phyloP scores from a whole-genome alignment of 2,888 invertebrate species.

The Nephrocerus scutellatus region DNA sequence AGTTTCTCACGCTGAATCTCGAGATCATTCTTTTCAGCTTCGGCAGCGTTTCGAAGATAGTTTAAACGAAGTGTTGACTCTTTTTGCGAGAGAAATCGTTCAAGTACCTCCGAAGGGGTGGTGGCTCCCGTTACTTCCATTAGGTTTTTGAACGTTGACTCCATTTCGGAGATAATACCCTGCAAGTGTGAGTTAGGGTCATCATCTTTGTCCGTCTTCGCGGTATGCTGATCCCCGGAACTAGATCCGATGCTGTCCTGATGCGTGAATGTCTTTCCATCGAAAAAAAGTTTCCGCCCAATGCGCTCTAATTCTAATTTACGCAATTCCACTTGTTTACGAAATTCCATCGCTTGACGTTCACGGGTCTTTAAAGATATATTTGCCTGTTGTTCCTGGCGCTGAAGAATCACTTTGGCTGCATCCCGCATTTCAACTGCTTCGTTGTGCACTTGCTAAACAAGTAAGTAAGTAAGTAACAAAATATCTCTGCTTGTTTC shows the following conservation, averaged over 20 bases:
- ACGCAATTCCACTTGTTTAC: constrained; percentile 63
- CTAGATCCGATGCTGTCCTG: constrained; percentile 55
- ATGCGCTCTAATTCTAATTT: constrained; percentile 67
- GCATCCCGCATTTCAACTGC: constrained; percentile 64
- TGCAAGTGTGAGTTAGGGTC: constrained; percentile 40
- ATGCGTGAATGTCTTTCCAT: constrained; percentile 51
- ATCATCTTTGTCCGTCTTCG: constrained; percentile 42
- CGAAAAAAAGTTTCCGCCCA: constrained; percentile 69
- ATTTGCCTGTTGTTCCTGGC: constrained; percentile 64
- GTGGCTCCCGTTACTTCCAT: constrained; percentile 74
- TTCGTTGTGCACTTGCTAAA: constrained; percentile 62
- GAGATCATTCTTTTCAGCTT: constrained; percentile 64
- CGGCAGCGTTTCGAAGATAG: constrained; percentile 63
- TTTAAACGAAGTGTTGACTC: constrained; percentile 65
- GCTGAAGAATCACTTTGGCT: constrained; percentile 60
- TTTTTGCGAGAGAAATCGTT: constrained; percentile 65
- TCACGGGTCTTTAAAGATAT: constrained; percentile 61
- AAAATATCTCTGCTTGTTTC: not conserved
- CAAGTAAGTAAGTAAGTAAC: not conserved
- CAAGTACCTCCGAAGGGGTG: constrained; percentile 65
- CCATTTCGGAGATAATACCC: constrained; percentile 48
- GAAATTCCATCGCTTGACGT: constrained; percentile 56
- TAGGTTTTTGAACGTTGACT: constrained; percentile 63
- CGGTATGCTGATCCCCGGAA: constrained; percentile 45
- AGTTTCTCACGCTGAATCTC: constrained; percentile 61